These are phyloP conservation scores for Eclectus roratus DNA, from an alignment of 2,113 vertebrate genomes.

Conservation along the genomic window DNA sequence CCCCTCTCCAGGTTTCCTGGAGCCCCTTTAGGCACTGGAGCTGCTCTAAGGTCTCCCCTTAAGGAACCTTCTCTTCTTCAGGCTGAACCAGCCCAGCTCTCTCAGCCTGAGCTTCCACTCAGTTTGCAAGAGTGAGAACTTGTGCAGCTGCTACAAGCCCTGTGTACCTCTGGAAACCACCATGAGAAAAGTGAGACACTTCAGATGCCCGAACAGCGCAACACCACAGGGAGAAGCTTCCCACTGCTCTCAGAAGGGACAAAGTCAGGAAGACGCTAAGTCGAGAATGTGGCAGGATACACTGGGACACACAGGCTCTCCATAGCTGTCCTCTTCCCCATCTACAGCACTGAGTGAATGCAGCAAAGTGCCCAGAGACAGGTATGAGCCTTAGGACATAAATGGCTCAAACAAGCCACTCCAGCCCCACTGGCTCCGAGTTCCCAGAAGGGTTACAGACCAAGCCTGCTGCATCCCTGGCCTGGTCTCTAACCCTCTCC, in stretches of 20 bases:
- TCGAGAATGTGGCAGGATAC: rapidly evolving
- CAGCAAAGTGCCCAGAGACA: rapidly evolving
- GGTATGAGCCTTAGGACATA: rapidly evolving
- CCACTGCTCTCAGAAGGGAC: rapidly evolving
- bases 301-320: rapidly evolving
- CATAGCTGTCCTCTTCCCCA: background rate
- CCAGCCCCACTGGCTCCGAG: background rate
- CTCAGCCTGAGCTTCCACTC: background rate
- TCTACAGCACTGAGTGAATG: rapidly evolving
- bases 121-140: background rate
- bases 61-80: background rate
- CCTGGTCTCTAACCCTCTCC: background rate
- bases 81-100: background rate
- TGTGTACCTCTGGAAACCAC: background rate
- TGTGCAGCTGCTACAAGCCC: background rate
- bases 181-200: rapidly evolving
- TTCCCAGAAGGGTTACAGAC: background rate
- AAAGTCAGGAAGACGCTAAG: background rate
- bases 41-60: background rate
- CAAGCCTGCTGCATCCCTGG: background rate
- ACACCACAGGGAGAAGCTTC: background rate
- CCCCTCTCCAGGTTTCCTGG: too few relatives aligned
- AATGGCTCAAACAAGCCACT: rapidly evolving
- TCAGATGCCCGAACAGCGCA: background rate
- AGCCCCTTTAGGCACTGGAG: background rate